Base-by-base conservation (phyloP, 2,113 vertebrate species). In the Esox niger region DNA sequence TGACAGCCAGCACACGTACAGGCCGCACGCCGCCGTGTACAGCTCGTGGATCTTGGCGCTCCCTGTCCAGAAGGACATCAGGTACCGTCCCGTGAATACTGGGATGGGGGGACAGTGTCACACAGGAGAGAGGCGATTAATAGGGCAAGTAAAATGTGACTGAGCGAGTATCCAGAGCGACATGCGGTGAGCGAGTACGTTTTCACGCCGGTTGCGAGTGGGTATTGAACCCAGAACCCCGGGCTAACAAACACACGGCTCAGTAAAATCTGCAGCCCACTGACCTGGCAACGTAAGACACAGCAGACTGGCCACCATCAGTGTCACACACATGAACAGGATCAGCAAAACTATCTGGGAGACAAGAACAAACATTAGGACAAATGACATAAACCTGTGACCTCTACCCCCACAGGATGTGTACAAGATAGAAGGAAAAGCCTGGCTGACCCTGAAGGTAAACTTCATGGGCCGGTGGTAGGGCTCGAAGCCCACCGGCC, bases 11-110 rank as follows among this genome's bases (percentile, higher is more conserved):
- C 97, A 99, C 54, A 98, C 95, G 33, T 99, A 99, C 3, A 99
- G 94, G 68, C 97, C 97, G 66, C 97, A 99, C 0, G 97, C 97
- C 60, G 97, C 97, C 0, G 97, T 99, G 90, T 99, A 99, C 57
- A 99, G 88, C 62, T 99, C 97, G 0, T 99, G 97, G 83, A 98
- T 99, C 90, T 98, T 98, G 69, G 96, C 95, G 76, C 89, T 95
- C 66, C 97, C 97, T 6, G 95, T 99, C 97, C 97, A 99, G 88
- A 99, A 99, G 0, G 97, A 99, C 97, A 99, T 99, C 66, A 99
- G 77, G 95, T 95, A 99, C 56, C 97, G 96, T 6, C 97, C 97
- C 31, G 95, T 94, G 54, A 96, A 98, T 43, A 99, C 97, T 99
- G 15, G 3, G 15, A 15, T 15, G 15, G 5, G 13, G 17, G 38